Evolutionary conservation across 2,888 invertebrate species (phyloP).

Genomic region (Alsophila aescularia): DNA sequence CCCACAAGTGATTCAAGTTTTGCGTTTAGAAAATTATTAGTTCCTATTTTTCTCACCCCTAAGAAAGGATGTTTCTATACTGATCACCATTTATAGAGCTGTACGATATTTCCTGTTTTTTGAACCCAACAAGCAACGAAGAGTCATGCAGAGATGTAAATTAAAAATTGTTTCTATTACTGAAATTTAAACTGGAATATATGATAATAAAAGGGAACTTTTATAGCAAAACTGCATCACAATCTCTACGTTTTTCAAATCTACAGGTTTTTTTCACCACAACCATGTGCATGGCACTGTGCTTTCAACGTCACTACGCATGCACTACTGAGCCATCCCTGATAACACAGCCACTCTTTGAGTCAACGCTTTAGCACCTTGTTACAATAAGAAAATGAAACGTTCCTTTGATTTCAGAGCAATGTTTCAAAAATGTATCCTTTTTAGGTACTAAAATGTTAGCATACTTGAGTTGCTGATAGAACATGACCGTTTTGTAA

Average conservation of each 20-base stretch:
- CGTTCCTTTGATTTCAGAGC: neutral
- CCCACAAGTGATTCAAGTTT: too few species aligned
- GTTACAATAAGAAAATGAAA: neutral
- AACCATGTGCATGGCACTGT: slow-evolving; percentile 80
- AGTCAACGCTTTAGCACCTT: slow-evolving; percentile 18
- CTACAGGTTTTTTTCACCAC: slow-evolving; percentile 68
- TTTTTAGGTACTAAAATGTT: slow-evolving; percentile 7
- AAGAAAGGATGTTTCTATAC: neutral
- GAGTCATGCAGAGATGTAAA: slow-evolving; percentile 65
- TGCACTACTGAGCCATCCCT: slow-evolving; percentile 69
- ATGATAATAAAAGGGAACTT: slow-evolving; percentile 76
- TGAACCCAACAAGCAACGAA: slow-evolving; percentile 60
- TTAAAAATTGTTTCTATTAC: slow-evolving; percentile 41
- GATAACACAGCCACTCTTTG: slow-evolving; percentile 1
- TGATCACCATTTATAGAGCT: neutral
- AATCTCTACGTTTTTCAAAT: slow-evolving; percentile 62
- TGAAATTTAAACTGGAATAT: slow-evolving; percentile 28
- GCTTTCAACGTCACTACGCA: slow-evolving; percentile 69
- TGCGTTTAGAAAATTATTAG: too few species aligned
- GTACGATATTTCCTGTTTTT: neutral
- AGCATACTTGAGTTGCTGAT: neutral
- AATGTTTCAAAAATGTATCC: neutral
- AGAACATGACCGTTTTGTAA: neutral
- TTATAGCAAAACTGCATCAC: slow-evolving; percentile 78
- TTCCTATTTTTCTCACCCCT: too few species aligned